These are phyloP conservation scores for Porites evermanni DNA, from an alignment of 92 coral and sea anemone genomes.

Conservation along the genomic window DNA sequence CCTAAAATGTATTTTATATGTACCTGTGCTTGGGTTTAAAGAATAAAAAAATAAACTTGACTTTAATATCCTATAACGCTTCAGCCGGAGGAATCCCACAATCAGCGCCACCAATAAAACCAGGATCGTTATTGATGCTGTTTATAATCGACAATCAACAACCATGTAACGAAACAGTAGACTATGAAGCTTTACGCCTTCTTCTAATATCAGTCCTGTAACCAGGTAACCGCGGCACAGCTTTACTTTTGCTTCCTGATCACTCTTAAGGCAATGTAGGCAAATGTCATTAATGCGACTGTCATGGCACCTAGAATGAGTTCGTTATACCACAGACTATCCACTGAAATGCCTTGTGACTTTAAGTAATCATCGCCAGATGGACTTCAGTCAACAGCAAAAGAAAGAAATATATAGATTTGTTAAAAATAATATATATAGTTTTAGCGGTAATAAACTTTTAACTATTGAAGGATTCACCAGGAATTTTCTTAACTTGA, in stretches of 20 bases:
- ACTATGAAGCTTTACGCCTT: not conserved
- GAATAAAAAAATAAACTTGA: too few species aligned
- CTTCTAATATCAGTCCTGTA: not conserved
- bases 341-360: conserved; percentile 70
- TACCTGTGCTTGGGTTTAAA: too few species aligned
- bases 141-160: not conserved
- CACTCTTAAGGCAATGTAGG: conserved; percentile 82
- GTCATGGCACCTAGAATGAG: conserved; percentile 79
- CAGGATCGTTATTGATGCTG: too few species aligned
- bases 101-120: too few species aligned
- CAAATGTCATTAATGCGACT: conserved; percentile 56
- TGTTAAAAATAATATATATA: not conserved
- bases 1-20: too few species aligned
- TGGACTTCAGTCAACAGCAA: conserved; percentile 33
- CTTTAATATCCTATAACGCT: too few species aligned
- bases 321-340: conserved; percentile 89
- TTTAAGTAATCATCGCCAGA: conserved; percentile 78
- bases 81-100: too few species aligned
- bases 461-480: too few species aligned
- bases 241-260: conserved; percentile 87
- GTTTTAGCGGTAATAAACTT: too few species aligned
- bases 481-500: too few species aligned
- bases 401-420: not conserved
- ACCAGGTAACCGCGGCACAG: not conserved
- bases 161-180: not conserved